These are phyloP conservation scores for Lymantria monacha DNA, from an alignment of 2,888 invertebrate genomes.

Conservation along the genomic window DNA sequence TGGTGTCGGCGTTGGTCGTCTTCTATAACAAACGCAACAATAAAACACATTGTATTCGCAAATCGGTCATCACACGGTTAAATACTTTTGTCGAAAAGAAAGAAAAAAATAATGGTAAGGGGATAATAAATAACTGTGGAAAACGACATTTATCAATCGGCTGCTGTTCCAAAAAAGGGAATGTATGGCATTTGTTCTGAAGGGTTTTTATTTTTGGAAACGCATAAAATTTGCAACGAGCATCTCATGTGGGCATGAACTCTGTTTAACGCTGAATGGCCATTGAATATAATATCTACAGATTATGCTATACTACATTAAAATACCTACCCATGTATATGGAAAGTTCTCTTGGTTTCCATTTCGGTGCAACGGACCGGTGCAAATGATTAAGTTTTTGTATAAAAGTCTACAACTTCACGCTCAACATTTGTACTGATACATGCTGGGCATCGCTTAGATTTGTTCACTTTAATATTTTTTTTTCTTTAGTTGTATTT, in stretches of 20 bases:
- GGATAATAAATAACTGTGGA: not conserved
- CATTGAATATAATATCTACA: constrained; percentile 53
- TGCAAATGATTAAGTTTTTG: constrained; percentile 68
- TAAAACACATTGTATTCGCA: no score
- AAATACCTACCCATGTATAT: constrained; percentile 40
- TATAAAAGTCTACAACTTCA: constrained; percentile 47
- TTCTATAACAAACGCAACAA: no score
- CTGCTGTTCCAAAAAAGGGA: not conserved
- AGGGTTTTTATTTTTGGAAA: constrained; percentile 45
- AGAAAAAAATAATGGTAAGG: not conserved
- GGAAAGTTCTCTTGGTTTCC: constrained; percentile 54
- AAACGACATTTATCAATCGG: no score
- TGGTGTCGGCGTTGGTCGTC: no score
- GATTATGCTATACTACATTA: constrained; percentile 53
- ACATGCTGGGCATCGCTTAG: constrained; percentile 15
- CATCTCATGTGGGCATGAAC: constrained; percentile 41
- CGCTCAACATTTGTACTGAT: constrained; percentile 43
- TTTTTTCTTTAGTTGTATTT: constrained; percentile 1
- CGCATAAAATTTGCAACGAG: constrained; percentile 33
- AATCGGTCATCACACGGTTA: no score
- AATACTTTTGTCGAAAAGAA: no score
- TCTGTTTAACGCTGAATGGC: constrained; percentile 52
- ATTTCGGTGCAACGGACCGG: constrained; percentile 64
- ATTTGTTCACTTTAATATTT: constrained; percentile 20
- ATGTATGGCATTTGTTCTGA: constrained; percentile 17